Percentiles rank a stretch among this genome's conserved stretches.
Conservation (phyloP, 2,113 vertebrate species). For the Empidonax alnorum region DNA sequence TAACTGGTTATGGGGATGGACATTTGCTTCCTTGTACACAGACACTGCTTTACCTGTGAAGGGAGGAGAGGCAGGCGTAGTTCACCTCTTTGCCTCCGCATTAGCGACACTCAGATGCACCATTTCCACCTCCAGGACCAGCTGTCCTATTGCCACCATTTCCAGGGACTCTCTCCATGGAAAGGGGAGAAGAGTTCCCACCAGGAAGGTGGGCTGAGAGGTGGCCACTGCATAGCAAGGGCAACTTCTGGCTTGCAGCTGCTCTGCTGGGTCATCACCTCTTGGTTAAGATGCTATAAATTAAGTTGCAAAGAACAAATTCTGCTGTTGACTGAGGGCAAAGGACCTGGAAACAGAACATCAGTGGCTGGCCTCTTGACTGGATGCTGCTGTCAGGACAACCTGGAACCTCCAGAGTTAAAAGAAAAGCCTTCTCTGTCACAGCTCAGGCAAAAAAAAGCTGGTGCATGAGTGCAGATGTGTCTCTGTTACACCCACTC, state of each 20-base stretch:
- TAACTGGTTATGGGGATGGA: not conserved
- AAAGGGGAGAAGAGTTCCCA: not conserved
- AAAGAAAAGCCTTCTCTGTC: not conserved
- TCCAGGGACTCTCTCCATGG: not conserved
- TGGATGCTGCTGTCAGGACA: not conserved
- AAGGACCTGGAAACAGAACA: accelerated
- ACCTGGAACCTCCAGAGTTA: not conserved
- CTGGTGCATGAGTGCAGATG: not conserved
- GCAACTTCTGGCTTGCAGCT: not conserved
- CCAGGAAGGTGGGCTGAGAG: accelerated
- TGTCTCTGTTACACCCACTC: too few relatives aligned
- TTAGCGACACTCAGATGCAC: not conserved
- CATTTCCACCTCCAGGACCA: not conserved
- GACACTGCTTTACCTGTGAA: not conserved
- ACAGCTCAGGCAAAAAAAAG: not conserved
- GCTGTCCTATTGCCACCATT: not conserved
- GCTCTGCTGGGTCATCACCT: not conserved
- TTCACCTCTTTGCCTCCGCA: not conserved
- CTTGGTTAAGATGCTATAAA: not conserved
- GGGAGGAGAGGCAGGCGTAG: not conserved
- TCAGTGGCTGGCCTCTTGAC: accelerated
- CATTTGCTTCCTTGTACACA: not conserved
- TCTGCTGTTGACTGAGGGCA: not conserved
- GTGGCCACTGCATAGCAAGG: not conserved
- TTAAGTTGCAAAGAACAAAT: not conserved